A percentile compares a stretch with the other conserved stretches of the same genome.
These are phyloP conservation scores for Chelonus insularis DNA, from an alignment of 1,140 invertebrate genomes.

Conservation along the genomic window DNA sequence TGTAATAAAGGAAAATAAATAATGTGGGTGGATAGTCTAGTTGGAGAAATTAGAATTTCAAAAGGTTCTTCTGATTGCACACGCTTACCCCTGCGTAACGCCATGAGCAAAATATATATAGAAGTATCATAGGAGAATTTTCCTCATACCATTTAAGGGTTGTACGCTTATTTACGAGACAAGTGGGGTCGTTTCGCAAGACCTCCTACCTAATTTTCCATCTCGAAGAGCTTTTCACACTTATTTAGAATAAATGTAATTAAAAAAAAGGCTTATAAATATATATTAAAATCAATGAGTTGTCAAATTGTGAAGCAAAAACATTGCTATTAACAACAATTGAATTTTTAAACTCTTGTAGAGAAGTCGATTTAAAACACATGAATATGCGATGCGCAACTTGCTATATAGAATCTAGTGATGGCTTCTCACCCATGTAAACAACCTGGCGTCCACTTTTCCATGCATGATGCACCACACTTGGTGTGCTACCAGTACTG, in stretches of 20 bases:
- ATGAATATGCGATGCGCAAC: conserved; percentile 14
- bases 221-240: conserved; percentile 13
- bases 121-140: conserved; percentile 10
- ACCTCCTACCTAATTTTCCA: conserved; percentile 32
- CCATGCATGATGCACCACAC: conserved; percentile 18
- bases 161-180: background rate
- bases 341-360: background rate
- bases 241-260: conserved; percentile 11
- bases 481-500: too few relatives aligned
- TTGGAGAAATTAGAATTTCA: conserved; percentile 46
- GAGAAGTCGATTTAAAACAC: background rate
- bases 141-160: conserved; percentile 3
- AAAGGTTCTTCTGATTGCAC: conserved; percentile 40
- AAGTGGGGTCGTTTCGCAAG: conserved; percentile 26
- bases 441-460: conserved; percentile 22
- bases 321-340: background rate
- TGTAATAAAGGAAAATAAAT: too few relatives aligned
- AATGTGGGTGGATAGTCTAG: too few relatives aligned
- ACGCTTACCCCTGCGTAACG: conserved; percentile 44
- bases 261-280: background rate
- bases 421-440: conserved; percentile 4
- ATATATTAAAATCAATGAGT: background rate
- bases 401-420: background rate
- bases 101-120: background rate
- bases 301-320: background rate